Conservation (phyloP, 2,888 invertebrate species). For the Metalampra italica region DNA sequence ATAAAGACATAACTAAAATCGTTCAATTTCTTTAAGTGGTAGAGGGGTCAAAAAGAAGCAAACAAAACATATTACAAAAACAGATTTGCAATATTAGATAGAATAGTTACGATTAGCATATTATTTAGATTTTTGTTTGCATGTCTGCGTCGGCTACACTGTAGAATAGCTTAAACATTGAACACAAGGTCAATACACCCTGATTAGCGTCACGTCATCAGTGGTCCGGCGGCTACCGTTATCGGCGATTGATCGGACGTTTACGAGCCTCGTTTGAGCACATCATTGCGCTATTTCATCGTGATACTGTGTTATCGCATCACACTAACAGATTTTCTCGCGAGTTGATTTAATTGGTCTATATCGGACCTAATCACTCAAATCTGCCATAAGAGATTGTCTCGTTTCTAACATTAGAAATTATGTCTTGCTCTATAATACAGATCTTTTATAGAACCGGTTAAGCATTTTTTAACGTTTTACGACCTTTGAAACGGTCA, state of each 20-base stretch:
- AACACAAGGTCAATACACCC: slow-evolving; percentile 35
- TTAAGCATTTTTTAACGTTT: background rate
- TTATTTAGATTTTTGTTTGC: no score
- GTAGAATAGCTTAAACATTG: slow-evolving; percentile 6
- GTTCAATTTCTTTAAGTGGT: no score
- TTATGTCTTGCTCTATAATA: no score
- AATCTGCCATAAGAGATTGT: background rate
- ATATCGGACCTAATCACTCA: slow-evolving; percentile 7
- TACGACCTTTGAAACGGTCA: background rate
- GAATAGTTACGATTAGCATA: no score
- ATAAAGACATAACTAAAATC: no score
- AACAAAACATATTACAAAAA: no score
- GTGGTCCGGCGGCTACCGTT: slow-evolving; percentile 41
- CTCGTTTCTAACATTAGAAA: no score
- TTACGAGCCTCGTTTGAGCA: slow-evolving; percentile 47
- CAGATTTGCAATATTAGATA: no score
- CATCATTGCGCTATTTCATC: slow-evolving; percentile 42
- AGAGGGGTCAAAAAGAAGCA: no score
- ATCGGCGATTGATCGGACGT: slow-evolving; percentile 44
- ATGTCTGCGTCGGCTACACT: background rate
- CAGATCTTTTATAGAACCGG: no score
- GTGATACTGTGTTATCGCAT: slow-evolving; percentile 37
- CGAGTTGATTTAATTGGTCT: slow-evolving; percentile 25
- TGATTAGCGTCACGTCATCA: slow-evolving; percentile 37
- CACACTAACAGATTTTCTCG: slow-evolving; percentile 36